Percentiles rank a stretch among this genome's conserved stretches.
Conservation (phyloP, 2,888 invertebrate genomes). For the Drosophila demipolita region DNA sequence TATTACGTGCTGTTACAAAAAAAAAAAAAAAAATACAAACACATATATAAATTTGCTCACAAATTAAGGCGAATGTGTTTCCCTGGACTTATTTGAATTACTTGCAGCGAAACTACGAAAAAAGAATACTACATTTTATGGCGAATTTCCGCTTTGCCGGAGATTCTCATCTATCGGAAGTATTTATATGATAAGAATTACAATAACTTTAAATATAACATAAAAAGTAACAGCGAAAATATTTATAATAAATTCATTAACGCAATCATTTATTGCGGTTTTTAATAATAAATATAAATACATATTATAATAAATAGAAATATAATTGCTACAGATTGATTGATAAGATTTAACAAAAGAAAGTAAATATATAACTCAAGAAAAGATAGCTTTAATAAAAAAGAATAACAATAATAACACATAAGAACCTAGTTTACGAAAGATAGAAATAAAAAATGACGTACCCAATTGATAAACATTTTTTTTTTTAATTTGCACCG, state of each 20-base stretch:
- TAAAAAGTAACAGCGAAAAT: not conserved
- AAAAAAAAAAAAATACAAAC: not conserved
- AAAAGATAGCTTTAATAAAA: not conserved
- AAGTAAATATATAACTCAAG: not conserved
- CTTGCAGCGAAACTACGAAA: constrained; percentile 24
- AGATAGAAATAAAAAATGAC: not conserved
- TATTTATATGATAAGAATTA: constrained; percentile 19
- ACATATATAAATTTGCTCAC: constrained; percentile 3
- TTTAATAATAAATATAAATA: too few species aligned
- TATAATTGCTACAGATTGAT: not conserved
- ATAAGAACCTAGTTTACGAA: not conserved
- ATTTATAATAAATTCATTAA: not conserved
- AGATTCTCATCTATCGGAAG: constrained; percentile 19
- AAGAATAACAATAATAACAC: too few species aligned
- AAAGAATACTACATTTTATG: constrained; percentile 15
- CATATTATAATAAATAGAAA: not conserved
- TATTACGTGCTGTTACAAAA: constrained; percentile 1
- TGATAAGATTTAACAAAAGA: not conserved
- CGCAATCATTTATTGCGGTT: not conserved
- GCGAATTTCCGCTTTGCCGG: constrained; percentile 26
- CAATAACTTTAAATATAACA: not conserved
- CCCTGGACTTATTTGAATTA: constrained; percentile 20
- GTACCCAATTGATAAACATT: not conserved
- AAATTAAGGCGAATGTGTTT: constrained; percentile 4
- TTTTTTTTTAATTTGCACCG: not conserved